Evolutionary conservation across 1,140 invertebrate species (phyloP).

Genomic region (Reticulitermes speratus): DNA sequence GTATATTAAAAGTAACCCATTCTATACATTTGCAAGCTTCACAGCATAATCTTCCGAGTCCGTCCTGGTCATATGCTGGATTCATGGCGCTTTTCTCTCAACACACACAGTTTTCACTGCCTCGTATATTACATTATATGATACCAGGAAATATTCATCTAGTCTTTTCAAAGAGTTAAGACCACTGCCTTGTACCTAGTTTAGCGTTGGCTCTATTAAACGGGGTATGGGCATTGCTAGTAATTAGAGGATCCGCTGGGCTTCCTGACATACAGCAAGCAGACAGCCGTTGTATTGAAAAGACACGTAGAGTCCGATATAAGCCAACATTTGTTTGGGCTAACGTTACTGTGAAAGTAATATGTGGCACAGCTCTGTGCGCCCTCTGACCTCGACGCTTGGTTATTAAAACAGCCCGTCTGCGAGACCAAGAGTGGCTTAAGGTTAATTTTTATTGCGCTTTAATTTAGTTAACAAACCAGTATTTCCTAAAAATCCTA

Average conservation of each 20-base stretch:
- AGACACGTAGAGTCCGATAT: neutral
- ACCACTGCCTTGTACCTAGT: constrained; percentile 17
- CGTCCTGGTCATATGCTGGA: neutral
- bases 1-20: neutral
- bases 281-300: constrained; percentile 6
- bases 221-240: neutral
- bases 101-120: neutral
- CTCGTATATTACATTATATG: constrained; percentile 1
- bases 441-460: neutral
- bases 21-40: neutral
- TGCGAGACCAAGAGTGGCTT: neutral
- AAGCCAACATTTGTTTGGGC: constrained; percentile 9
- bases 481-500: too few species aligned
- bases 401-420: constrained; percentile 11
- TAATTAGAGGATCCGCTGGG: neutral
- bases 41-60: neutral
- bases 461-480: neutral
- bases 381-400: neutral
- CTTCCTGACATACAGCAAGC: neutral
- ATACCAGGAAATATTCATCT: constrained; percentile 8
- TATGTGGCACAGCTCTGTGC: neutral
- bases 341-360: constrained; percentile 19
- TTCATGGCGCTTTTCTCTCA: neutral
- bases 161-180: constrained; percentile 18
- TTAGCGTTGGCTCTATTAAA: neutral